Base-by-base conservation (phyloP, 2,888 invertebrate species). In the Pristionchus fissidentatus region DNA sequence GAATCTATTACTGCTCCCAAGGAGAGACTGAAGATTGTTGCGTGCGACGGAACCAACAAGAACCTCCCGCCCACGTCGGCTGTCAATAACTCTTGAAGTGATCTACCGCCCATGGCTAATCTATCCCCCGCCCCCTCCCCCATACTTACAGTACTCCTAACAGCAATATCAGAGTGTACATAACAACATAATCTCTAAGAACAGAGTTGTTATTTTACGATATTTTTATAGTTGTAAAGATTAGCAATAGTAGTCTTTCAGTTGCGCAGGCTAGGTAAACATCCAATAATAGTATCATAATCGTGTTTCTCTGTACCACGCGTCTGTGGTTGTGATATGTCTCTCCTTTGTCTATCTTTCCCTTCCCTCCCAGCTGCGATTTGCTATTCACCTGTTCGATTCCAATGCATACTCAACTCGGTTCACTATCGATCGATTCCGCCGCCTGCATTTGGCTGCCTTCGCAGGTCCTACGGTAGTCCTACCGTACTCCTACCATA, bases 21-120 rank as follows among this genome's bases (percentile, higher is more conserved):
- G 41, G 96, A 97, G 92, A 96, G 96, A 94, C 96, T 98, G 22
- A 98, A 98, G 94, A 97, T 98, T 93, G 97, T 98, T 80, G 97
- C 97, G 4, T 98, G 97, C 94, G 97, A 98, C 94, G 97, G 97
- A 83, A 79, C 87, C 84, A 55, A 85, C 84, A 85, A 87, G 62
- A 38, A 57, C 32, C 97, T 97, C 26, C 41, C 41, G 1, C n/a
- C 79, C n/a, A 52, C 60, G 7, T 19, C 62, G 15, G 60, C 81
- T 4, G 26, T 73, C 73, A 73, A 62, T 19, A 62, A 43, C 43
- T 19, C 55, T 32, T 38, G 55, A 77, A 46, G 29, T 29, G 22
- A 35, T 46, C 29, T 26, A 66, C 94, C 96, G 96, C 49, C 46
- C 62, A n/a, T 38, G 5, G 78, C 13, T 66, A 66, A 13, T n/a